These are phyloP conservation scores for Andrena camellia DNA, from an alignment of 2,888 invertebrate genomes.

Conservation along the genomic window DNA sequence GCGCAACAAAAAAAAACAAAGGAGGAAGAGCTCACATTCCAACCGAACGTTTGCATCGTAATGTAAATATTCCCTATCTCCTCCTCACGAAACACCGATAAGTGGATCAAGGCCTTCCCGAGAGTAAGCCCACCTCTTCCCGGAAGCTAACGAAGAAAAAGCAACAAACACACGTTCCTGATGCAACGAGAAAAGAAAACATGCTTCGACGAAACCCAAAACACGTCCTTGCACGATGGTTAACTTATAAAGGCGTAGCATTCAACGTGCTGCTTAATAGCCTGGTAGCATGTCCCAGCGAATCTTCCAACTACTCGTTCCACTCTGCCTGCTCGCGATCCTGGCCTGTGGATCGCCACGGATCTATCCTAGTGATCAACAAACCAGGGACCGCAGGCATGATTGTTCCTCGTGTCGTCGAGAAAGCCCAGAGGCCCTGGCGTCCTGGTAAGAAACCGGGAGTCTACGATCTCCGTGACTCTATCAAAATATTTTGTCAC, in stretches of 20 bases:
- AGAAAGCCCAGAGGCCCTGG: constrained; percentile 65
- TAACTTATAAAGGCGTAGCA: constrained; percentile 59
- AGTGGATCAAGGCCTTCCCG: constrained; percentile 23
- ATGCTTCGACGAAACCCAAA: neutral
- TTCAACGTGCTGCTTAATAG: neutral
- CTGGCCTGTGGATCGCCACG: constrained; percentile 50
- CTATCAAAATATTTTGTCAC: no score
- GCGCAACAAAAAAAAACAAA: neutral
- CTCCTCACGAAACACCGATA: neutral
- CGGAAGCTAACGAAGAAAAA: neutral
- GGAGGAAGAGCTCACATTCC: neutral
- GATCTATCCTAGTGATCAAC: neutral
- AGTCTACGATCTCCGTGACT: neutral
- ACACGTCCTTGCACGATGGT: constrained; percentile 11
- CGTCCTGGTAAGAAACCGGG: constrained; percentile 66
- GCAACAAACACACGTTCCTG: neutral
- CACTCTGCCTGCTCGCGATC: constrained; percentile 41
- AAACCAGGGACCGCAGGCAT: constrained; percentile 40
- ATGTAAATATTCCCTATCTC: neutral
- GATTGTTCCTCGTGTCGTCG: constrained; percentile 67
- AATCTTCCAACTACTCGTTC: constrained; percentile 11
- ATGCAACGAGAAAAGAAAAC: constrained; percentile 30
- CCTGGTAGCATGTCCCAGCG: constrained; percentile 50
- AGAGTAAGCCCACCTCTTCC: neutral
- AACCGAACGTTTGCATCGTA: neutral